Evolutionary conservation across 2,888 invertebrate genomes (phyloP), one percentile per base, ranked within the genome.

Genomic region (Heterodera filipjevi): DNA sequence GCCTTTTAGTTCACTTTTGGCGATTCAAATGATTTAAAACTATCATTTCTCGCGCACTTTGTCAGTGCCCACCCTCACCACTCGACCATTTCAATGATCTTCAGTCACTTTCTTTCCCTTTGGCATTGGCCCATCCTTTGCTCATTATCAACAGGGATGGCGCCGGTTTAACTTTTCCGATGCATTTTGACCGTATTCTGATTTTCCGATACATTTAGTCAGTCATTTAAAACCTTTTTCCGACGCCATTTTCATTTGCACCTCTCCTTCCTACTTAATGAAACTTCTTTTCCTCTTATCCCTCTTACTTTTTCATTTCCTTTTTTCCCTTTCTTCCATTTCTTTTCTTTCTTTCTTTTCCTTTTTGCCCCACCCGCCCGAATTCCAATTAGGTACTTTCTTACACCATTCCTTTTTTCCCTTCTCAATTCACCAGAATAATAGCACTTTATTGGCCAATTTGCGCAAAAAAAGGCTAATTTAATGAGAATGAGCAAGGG

Each of bases 351-450:
- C 12, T 39, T 6, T 53, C 53, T 19, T 5, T 53, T 22, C 27
- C 59, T 5, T 59, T 27, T 6, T 27, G 10, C 59, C 27, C 59
- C n/a, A 2, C 59, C 27, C 59, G 59, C 22, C 1, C 59, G 22
- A 59, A 59, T 59, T 59, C 59, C 27, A 59, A 59, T 59, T 39
- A 10, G 39, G 39, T n/a, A 59, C 59, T 59, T 59, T n/a, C 59
- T 59, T 59, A n/a, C 59, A 59, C 59, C n/a, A n/a, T 27, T 59
- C 27, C 27, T n/a, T 49, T 49, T 19, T 49, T 49, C 49, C 46
- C 14, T 49, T 19, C 16, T 19, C n/a, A 59, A 27, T 59, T n/a
- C 59, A 59, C n/a, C 59, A 12, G 27, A 59, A 59, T 59, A 59
- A 59, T 59, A 59, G 59, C 59, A 59, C 27, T 59, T 59, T 59